Conservation (phyloP, 2,797 vertebrate genomes). For the Prunella strophiata region DNA sequence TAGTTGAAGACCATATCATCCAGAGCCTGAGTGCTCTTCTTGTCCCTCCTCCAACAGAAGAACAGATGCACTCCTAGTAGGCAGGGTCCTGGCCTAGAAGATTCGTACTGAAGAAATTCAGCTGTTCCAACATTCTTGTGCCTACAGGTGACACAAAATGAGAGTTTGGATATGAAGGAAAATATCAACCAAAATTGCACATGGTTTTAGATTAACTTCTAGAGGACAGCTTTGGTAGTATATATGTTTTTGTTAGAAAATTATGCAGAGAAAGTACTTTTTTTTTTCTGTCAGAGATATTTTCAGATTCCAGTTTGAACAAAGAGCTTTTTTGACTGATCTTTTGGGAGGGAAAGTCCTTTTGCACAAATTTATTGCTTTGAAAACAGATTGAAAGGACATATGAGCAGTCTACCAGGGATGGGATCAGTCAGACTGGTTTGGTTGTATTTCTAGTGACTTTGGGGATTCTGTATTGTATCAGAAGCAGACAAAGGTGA, state of each 20-base stretch:
- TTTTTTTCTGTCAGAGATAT: neutral
- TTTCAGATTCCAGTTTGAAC: neutral
- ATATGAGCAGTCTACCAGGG: neutral
- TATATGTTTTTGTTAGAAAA: neutral
- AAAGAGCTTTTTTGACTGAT: neutral
- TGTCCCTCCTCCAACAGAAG: neutral
- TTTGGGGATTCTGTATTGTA: neutral
- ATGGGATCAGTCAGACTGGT: neutral
- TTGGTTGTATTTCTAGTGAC: neutral
- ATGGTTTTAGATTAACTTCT: neutral
- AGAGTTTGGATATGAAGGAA: neutral
- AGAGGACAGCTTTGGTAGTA: neutral
- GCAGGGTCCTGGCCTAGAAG: neutral
- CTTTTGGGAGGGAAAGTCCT: neutral
- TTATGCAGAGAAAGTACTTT: neutral
- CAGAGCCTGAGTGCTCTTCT: neutral
- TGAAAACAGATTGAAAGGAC: neutral
- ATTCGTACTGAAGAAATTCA: neutral
- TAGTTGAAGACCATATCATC: neutral
- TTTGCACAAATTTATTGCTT: neutral
- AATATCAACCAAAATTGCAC: neutral
- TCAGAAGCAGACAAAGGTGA: neutral
- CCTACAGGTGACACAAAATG: neutral
- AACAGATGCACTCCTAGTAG: neutral
- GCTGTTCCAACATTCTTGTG: neutral